Evolutionary conservation across 2,888 invertebrate genomes (phyloP), one percentile per base, ranked within the genome.

Genomic region (Aspidapion aeneum): DNA sequence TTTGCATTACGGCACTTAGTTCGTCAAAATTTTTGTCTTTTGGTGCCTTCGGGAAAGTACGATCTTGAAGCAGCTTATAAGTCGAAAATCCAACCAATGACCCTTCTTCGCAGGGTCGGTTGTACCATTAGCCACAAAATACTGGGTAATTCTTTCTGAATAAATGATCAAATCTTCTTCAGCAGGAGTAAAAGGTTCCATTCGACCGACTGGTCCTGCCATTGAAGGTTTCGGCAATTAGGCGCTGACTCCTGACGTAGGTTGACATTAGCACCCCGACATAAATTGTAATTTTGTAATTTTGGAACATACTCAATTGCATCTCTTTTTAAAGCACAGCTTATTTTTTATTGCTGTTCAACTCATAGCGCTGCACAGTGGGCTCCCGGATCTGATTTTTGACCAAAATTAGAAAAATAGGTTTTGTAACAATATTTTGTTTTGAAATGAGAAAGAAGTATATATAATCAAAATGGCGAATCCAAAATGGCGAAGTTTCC

Each of bases 251-350:
- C n/a, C n/a, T n/a, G n/a, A n/a, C n/a, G n/a, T n/a, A n/a, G n/a
- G n/a, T n/a, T n/a, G n/a, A n/a, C n/a, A n/a, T n/a, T n/a, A n/a
- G n/a, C n/a, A n/a, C n/a, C n/a, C n/a, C n/a, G n/a, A n/a, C n/a
- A n/a, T n/a, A n/a, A n/a, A n/a, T n/a, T n/a, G n/a, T n/a, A n/a
- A n/a, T n/a, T n/a, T n/a, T n/a, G n/a, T n/a, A n/a, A n/a, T n/a
- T n/a, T 84, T n/a, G n/a, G n/a, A n/a, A 81, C 65, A 52, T 52
- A 16, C 20, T 52, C 20, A 52, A n/a, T n/a, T n/a, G n/a, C n/a
- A n/a, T n/a, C n/a, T n/a, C n/a, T n/a, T n/a, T n/a, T n/a, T n/a
- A n/a, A n/a, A n/a, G n/a, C n/a, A n/a, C n/a, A n/a, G n/a, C n/a
- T n/a, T n/a, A n/a, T n/a, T n/a, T n/a, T n/a, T n/a, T n/a, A n/a